Base-by-base conservation (phyloP, 1,140 invertebrate species). In the Dreissena polymorpha region DNA sequence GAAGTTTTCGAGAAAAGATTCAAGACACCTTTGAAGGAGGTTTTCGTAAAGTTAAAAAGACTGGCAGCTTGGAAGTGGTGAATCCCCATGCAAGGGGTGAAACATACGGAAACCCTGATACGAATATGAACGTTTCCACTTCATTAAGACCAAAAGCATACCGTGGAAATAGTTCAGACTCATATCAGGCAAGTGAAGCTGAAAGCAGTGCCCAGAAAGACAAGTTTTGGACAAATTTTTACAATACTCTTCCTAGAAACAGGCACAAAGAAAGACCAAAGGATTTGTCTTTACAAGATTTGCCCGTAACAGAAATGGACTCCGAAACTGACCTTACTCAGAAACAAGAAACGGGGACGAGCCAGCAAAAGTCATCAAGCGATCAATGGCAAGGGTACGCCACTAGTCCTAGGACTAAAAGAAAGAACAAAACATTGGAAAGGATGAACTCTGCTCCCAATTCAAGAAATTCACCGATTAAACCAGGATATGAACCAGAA, bases 191-290 rank as follows among this genome's bases (percentile, higher is more conserved):
- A 0, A 64, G 68, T 64, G 51, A 7, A 16, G 29, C 70, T 50
- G 65, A 55, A n/a, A 49, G 57, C 16, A 65, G 75, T 49, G 16
- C 69, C 16, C 60, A 72, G 29, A 76, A 83, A 25, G 81, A 83
- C 53, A 83, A 83, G 29, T 83, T 83, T 49, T 83, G 81, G 81
- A 83, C 81, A 29, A 83, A 83, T 23, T 83, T 83, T 64, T 83
- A 83, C 29, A 83, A 83, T 71, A 83, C 81, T 25, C 73, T 83
- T 21, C 81, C 81, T 27, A 75, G 81, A 39, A 83, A 83, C 57
- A 23, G 74, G 57, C 72, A 83, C 27, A 83, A 83, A 64, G 81
- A 77, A 8, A 67, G 81, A 83, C 81, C 81, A 23, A 83, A 83
- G 18, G 81, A 83, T 23, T 27, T 83, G n/a, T 71, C 81, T 25